A percentile compares a stretch with the other conserved stretches of the same genome.
These are phyloP conservation scores for Chorisops tibialis DNA, from an alignment of 2,888 invertebrate species.

Conservation along the genomic window DNA sequence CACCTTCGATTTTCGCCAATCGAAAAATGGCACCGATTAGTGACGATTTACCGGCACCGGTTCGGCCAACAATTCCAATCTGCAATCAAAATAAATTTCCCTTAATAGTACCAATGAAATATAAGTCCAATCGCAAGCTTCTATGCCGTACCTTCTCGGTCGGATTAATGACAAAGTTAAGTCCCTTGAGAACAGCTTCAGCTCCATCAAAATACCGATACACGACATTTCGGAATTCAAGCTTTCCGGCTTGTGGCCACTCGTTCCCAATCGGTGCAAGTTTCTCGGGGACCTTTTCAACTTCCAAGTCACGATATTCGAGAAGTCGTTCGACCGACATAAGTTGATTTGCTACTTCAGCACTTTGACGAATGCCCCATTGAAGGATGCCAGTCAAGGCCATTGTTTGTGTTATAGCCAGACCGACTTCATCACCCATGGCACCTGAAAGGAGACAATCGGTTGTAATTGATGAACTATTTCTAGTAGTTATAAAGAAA, in stretches of 20 bases:
- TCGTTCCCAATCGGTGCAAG: conserved; percentile 22
- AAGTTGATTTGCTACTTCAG: conserved; percentile 65
- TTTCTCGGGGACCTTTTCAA: conserved; percentile 51
- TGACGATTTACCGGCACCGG: conserved; percentile 72
- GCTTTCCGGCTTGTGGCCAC: conserved; percentile 57
- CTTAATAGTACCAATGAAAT: too few relatives aligned
- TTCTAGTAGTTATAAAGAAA: too few relatives aligned
- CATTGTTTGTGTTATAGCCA: conserved; percentile 56
- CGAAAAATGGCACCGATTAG: conserved; percentile 59
- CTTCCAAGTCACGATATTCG: conserved; percentile 56
- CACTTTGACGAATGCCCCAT: conserved; percentile 73
- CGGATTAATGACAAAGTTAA: conserved; percentile 57
- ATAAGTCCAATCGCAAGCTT: neutral
- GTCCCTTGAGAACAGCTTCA: conserved; percentile 73
- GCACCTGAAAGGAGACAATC: conserved; percentile 6
- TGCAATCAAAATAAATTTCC: conserved; percentile 35
- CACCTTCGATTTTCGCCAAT: conserved; percentile 63
- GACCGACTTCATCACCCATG: conserved; percentile 53
- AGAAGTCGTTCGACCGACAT: conserved; percentile 71
- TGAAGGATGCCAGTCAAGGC: conserved; percentile 56
- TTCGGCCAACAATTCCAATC: conserved; percentile 63
- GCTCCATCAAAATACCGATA: conserved; percentile 75
- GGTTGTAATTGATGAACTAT: too few relatives aligned
- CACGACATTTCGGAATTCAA: conserved; percentile 54
- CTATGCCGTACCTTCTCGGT: conserved; percentile 61